Evolutionary conservation across 2,888 invertebrate species (phyloP), one percentile per base, ranked within the genome.

Genomic region (Oscheius onirici): DNA sequence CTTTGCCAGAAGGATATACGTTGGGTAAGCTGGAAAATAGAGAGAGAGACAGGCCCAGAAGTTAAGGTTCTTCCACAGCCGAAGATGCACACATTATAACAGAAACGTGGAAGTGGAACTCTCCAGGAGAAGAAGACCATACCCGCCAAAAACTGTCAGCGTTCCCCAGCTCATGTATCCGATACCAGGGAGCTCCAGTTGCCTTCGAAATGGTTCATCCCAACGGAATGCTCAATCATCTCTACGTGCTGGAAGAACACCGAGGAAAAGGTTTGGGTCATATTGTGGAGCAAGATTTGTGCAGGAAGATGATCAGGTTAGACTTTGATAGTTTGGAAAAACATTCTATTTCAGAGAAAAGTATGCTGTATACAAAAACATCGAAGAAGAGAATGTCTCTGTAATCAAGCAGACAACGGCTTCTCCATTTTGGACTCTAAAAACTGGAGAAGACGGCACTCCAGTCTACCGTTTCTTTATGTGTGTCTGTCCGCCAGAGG

Each of bases 231-330:
- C 54, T 66, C 17, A 66, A 66, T 26, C 51, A 66, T 13, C 54
- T 24, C 17, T 66, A 34, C 54, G 54, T 54, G 13, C 6, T 66
- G 3, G 13, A n/a, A 41, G 66, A 66, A 26, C 66, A 66, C 15
- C 26, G 66, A 8, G 20, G 66, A 34, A 66, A 66, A 52, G 66
- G 66, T 8, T 49, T 66, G 13, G 66, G 52, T 1, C 10, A 28
- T 1, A 52, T 66, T 3, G 66, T 66, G 15, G 66, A 66, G 22
- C 54, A 46, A 17, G 66, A 66, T 52, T 40, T 66, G 52, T 8
- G 17, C 20, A 24, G 40, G 20, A 66, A 66, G 20, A 15, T 51
- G 1, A 66, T 66, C 13, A 51, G 66, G 66, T 66, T 40, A 15
- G 34, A 46, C n/a, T 46, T 46, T 5, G 5, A 11, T 17, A 46